Evolutionary conservation across 2,113 vertebrate genomes (phyloP), one percentile per base, ranked within the genome.

Genomic region (Nerophis lumbriciformis): DNA sequence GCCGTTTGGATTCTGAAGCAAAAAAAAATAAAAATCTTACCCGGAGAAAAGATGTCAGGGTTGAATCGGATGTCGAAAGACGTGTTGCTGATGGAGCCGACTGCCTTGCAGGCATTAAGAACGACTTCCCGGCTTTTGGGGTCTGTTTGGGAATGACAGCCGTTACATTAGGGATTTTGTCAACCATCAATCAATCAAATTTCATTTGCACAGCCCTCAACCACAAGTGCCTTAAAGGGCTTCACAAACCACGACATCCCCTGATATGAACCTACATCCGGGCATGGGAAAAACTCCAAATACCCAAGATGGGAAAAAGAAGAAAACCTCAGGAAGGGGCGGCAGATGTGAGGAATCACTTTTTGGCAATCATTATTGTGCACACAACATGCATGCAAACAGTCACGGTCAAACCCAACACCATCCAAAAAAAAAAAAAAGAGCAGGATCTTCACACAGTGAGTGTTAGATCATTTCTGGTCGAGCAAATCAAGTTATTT

Each of bases 21-120:
- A 45, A 45, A 45, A 12, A 44, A 10, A 10, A 10, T 7, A 5
- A 10, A 0, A 16, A 5, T 13, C 68, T 0, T 87, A 95, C 97
- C 96, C 85, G 97, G 96, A 0, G 97, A 98, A 87, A 97, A 99
- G 83, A 99, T 95, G 77, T 99, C 97, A 0, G 95, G 95, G 84
- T 99, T 99, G 88, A 99, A 99, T 65, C 95, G 95, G 54, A 99
- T 98, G 59, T 99, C 96, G 0, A 98, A 99, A 0, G 95, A 95
- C 0, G 91, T 93, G 86, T 89, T 93, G 71, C 94, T 98, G 77
- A 98, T 92, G 72, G 97, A 99, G 63, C 97, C 95, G 0, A 99
- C 97, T 0, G 96, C 95, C 79, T 94, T 96, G 89, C 96, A 99
- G 0, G 96, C 97, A 0, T 98, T 99, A 9, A 92, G 92, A 57